Percentiles rank a stretch among this genome's conserved stretches.
Evolutionary conservation across 1,140 invertebrate species (phyloP).

Genomic region (Yoshiicerus persimilis): DNA sequence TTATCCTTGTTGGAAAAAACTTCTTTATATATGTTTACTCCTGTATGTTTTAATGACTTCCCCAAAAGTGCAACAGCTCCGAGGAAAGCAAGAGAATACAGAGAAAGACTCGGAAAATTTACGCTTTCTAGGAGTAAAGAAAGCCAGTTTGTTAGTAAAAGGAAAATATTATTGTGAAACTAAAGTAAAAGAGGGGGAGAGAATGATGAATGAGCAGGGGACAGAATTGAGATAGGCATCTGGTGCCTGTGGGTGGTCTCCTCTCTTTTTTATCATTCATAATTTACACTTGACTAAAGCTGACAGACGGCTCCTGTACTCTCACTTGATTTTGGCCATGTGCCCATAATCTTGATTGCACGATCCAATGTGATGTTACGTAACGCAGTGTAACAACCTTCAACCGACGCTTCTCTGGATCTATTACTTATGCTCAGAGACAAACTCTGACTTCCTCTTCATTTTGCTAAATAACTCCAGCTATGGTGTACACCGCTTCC

Average conservation of each 20-base stretch:
- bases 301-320: background rate
- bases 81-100: background rate
- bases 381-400: background rate
- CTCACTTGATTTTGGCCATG: conserved; percentile 20
- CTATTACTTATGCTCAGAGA: background rate
- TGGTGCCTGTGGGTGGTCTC: conserved; percentile 13
- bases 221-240: conserved; percentile 13
- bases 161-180: background rate
- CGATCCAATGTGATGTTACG: background rate
- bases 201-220: conserved; percentile 18
- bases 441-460: background rate
- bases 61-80: background rate
- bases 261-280: conserved; percentile 21
- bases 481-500: too few species aligned
- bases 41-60: too few species aligned
- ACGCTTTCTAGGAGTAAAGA: too few species aligned
- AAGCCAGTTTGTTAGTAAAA: background rate
- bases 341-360: background rate
- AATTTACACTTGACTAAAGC: conserved; percentile 20
- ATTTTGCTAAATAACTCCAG: background rate
- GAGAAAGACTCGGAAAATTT: background rate
- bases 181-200: background rate
- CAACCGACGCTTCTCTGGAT: background rate
- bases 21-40: too few species aligned
- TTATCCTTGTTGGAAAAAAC: too few species aligned